These are phyloP conservation scores for Anthopleura xanthogrammica DNA, from an alignment of 92 coral and sea anemone species.

Conservation along the genomic window DNA sequence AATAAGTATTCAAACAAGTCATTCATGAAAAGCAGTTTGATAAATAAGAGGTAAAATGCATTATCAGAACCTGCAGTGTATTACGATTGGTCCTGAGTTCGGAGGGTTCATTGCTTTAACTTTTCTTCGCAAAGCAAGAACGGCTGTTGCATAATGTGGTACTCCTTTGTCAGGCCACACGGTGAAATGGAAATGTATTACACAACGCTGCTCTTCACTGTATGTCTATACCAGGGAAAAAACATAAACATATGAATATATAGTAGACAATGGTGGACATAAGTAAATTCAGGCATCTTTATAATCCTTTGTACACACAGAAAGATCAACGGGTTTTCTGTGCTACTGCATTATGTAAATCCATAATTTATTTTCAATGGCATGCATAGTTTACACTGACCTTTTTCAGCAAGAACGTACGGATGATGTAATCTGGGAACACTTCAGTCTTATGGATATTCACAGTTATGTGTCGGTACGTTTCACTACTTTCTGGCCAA, in stretches of 20 bases:
- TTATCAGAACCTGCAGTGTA: conserved; percentile 30
- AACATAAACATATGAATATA: neutral
- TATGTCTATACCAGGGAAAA: conserved; percentile 6
- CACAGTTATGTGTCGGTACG: conserved; percentile 44
- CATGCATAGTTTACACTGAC: conserved; percentile 9
- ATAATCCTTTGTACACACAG: too few relatives aligned
- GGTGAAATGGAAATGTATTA: conserved; percentile 38
- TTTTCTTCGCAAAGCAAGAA: conserved; percentile 24
- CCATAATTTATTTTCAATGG: too few relatives aligned
- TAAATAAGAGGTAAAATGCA: too few relatives aligned
- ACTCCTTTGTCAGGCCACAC: conserved; percentile 54
- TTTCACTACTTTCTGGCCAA: conserved; percentile 53
- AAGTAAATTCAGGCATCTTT: too few relatives aligned
- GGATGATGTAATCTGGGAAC: conserved; percentile 49
- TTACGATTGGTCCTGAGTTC: conserved; percentile 18
- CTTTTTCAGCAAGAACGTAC: conserved; percentile 46
- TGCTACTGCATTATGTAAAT: too few relatives aligned
- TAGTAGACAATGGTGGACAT: neutral
- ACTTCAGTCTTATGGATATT: conserved; percentile 38
- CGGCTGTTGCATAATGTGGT: conserved; percentile 37
- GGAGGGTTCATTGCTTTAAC: conserved; percentile 22
- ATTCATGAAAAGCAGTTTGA: too few relatives aligned
- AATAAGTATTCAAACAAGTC: too few relatives aligned
- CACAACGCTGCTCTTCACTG: conserved; percentile 26
- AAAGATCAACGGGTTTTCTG: too few relatives aligned